Evolutionary conservation across 2,797 vertebrate species (phyloP), one percentile per base, ranked within the genome.

Genomic region (Pseudochromis fuscus): DNA sequence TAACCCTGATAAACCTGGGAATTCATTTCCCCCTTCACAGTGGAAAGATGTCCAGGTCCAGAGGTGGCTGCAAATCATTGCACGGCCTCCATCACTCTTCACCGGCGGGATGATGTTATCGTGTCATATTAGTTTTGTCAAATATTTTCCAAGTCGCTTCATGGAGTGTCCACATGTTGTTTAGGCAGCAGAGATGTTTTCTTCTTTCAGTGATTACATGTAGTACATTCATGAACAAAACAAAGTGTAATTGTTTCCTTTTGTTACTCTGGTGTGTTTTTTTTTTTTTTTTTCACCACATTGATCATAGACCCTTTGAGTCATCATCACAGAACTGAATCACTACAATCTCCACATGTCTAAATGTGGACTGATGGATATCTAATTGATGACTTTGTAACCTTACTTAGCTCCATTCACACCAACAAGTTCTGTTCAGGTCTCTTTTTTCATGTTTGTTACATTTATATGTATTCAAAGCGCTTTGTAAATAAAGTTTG

Each of bases 31-130:
- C 18, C 11, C 12, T 33, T 33, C 15, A 52, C 21, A 25, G 21
- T 23, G 18, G 19, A 11, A n/a, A 50, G 45, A 16, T 49, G 38
- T 62, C 9, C 38, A 45, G 67, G 18, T 4, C 3, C 1, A 57
- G 48, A 61, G n/a, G 57, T 38, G 19, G 56, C 37, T 33, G 11
- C 24, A 69, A 60, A 60, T 69, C 37, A 44, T 24, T 5, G n/a
- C 9, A 5, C 18, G 23, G 4, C 30, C 25, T 10, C 37, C 37
- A 38, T 16, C 16, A 18, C 18, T 7, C 1, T 13, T 38, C 37
- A 38, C 37, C 4, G 16, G 19, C 12, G 42, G 9, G 19, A 10
- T 12, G 42, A 11, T 23, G 11, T 45, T 44, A 19, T 44, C 42
- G 46, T 9, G 37, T 13, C n/a, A n/a, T 18, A 16, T 42, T 18